Percentiles rank a stretch among this genome's conserved stretches.
phyloP scores from a whole-genome alignment of 2,113 vertebrate genomes.

The Pseudorasbora parva region DNA sequence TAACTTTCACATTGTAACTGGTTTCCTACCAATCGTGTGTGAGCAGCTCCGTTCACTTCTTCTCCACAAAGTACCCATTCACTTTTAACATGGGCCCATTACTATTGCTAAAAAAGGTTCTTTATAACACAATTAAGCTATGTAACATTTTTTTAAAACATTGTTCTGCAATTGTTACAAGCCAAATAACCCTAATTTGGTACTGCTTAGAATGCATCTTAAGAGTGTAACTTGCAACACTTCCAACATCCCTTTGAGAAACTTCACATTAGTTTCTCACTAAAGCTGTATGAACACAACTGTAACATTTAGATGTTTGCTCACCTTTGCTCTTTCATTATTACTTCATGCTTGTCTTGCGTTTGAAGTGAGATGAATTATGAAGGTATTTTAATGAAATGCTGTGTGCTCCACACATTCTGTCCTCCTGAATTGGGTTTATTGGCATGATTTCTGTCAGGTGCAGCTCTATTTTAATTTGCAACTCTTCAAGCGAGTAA shows the following conservation, averaged over 20 bases:
- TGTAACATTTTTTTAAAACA: too few species aligned
- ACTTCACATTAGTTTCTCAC: not conserved
- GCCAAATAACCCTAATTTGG: too few species aligned
- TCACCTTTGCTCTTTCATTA: not conserved
- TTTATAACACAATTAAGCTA: too few species aligned
- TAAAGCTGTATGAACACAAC: not conserved
- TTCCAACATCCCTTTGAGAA: not conserved
- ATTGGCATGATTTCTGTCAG: not conserved
- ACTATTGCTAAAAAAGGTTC: too few species aligned
- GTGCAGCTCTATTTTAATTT: conserved; percentile 19
- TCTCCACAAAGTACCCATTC: too few species aligned
- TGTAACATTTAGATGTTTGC: not conserved
- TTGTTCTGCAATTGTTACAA: too few species aligned
- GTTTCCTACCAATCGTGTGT: too few species aligned
- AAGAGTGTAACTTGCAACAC: not conserved
- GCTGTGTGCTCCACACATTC: not conserved
- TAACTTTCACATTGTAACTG: too few species aligned
- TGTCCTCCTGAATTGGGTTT: not conserved
- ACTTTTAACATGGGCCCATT: too few species aligned
- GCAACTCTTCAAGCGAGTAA: conserved; percentile 20
- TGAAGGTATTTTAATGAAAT: conserved; percentile 29
- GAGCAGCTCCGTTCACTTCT: too few species aligned
- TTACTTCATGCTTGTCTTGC: not conserved
- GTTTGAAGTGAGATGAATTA: not conserved
- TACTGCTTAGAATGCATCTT: too few species aligned